These are phyloP conservation scores for Drosophila vallismaia DNA, from an alignment of 2,888 invertebrate species.

Conservation along the genomic window DNA sequence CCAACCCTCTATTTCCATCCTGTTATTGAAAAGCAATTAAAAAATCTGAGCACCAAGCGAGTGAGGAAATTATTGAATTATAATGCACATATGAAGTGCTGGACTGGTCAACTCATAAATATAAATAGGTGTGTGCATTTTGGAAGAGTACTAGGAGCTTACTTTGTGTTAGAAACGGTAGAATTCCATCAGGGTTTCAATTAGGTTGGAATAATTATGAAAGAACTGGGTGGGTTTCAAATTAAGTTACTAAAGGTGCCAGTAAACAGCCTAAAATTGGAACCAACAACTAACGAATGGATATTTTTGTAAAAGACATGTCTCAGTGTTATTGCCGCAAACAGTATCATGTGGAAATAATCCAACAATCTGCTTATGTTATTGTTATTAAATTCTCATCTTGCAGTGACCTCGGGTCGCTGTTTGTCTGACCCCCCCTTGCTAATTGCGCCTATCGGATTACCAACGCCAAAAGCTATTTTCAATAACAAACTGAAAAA, in stretches of 20 bases:
- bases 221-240: background rate
- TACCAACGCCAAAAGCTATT: constrained; percentile 66
- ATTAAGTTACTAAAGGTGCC: background rate
- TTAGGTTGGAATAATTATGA: background rate
- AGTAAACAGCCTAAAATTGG: too few species aligned
- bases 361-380: constrained; percentile 62
- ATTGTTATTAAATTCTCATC: constrained; percentile 45
- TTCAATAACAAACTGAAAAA: constrained; percentile 45
- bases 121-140: constrained; percentile 67
- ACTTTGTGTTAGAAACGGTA: constrained; percentile 8
- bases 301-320: too few species aligned
- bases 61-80: constrained; percentile 71
- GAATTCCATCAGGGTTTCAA: background rate
- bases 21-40: constrained; percentile 83
- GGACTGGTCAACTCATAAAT: constrained; percentile 61
- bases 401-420: background rate
- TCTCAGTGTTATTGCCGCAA: background rate
- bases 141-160: background rate
- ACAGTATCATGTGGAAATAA: constrained; percentile 18
- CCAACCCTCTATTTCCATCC: background rate
- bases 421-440: constrained; percentile 26
- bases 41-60: constrained; percentile 68
- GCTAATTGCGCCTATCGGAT: constrained; percentile 76
- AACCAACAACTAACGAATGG: too few species aligned
- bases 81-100: constrained; percentile 46